A percentile compares a stretch with the other conserved stretches of the same genome.
phyloP scores from a whole-genome alignment of 35 echinoderm and acorn worm species.

The Chiridota heheva region DNA sequence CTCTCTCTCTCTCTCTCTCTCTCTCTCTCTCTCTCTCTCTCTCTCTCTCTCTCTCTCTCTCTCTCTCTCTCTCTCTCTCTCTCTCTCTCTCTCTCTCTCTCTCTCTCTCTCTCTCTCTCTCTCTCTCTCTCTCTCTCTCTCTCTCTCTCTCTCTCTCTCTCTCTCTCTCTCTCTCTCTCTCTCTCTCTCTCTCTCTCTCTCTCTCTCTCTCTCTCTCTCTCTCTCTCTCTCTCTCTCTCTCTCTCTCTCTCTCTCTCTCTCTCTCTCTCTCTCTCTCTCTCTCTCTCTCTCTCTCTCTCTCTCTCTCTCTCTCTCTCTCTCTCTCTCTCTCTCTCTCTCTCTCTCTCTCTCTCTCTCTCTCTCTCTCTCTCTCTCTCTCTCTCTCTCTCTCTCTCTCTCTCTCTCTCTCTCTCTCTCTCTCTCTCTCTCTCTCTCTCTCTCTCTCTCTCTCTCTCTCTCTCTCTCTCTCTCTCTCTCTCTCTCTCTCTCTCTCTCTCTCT shows the following conservation, averaged over 20 bases:
- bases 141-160: conserved; percentile 6
- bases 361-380: conserved; percentile 6
- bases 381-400: conserved; percentile 6
- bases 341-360: conserved; percentile 6
- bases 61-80: conserved; percentile 6
- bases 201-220: conserved; percentile 6
- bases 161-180: conserved; percentile 6
- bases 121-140: conserved; percentile 6
- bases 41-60: conserved; percentile 6
- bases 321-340: conserved; percentile 6
- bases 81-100: conserved; percentile 6
- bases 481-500: conserved; percentile 6
- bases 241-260: conserved; percentile 6
- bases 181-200: conserved; percentile 6
- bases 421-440: conserved; percentile 6
- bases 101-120: conserved; percentile 6
- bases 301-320: conserved; percentile 6
- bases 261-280: conserved; percentile 6
- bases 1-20: conserved; percentile 9
- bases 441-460: conserved; percentile 6
- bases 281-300: conserved; percentile 6
- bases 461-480: conserved; percentile 6
- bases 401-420: conserved; percentile 6
- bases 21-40: conserved; percentile 6
- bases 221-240: conserved; percentile 6